Conservation (phyloP, 2,113 vertebrate species). For the Caracal caracal region DNA sequence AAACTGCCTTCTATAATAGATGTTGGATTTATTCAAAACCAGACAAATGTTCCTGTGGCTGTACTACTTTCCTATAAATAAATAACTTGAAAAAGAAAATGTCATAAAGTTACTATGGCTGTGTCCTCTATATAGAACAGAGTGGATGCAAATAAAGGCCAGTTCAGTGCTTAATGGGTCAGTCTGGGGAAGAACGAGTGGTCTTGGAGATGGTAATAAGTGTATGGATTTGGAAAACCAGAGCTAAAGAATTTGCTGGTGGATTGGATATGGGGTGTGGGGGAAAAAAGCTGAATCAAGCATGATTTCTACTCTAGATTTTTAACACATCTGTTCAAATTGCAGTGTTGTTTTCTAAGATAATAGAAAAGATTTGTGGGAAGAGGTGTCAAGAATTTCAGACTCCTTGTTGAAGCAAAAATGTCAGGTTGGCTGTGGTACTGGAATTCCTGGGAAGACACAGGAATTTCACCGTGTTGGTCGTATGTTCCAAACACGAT, state of each 20-base stretch:
- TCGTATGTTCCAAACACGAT: neutral
- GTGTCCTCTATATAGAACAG: neutral
- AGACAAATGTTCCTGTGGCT: neutral
- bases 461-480: neutral
- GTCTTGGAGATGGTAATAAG: neutral
- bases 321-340: neutral
- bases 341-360: neutral
- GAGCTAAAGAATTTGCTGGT: neutral
- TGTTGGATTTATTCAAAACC: neutral
- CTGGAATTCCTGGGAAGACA: neutral
- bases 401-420: neutral
- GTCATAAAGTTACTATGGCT: neutral
- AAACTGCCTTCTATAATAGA: neutral
- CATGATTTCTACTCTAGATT: neutral
- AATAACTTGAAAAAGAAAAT: neutral
- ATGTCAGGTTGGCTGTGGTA: neutral
- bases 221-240: neutral
- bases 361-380: neutral
- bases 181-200: neutral
- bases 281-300: neutral
- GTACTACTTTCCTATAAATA: neutral
- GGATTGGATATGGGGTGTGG: neutral
- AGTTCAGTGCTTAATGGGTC: neutral
- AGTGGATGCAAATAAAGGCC: neutral
- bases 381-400: neutral